phyloP scores from a whole-genome alignment of 2,113 vertebrate species.

The Pterocles gutturalis region DNA sequence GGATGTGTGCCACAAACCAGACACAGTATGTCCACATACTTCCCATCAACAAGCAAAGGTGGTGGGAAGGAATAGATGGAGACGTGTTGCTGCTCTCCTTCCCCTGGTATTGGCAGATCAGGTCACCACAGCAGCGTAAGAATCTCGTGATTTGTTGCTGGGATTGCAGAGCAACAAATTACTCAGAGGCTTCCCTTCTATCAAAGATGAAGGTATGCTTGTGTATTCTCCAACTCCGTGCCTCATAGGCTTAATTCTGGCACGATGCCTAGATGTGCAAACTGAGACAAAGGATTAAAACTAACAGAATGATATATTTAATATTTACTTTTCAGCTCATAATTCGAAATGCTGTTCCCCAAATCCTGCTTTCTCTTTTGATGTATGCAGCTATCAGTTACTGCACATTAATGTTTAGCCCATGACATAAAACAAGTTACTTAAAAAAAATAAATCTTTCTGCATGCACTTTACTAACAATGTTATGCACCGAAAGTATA shows the following conservation, averaged over 20 bases:
- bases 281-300: slow-evolving; percentile 7
- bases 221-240: neutral
- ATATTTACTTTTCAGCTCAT: neutral
- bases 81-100: neutral
- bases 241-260: neutral
- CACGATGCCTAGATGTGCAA: neutral
- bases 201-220: neutral
- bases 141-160: neutral
- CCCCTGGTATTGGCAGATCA: neutral
- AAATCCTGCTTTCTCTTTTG: slow-evolving; percentile 31
- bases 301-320: neutral
- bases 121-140: neutral
- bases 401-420: neutral
- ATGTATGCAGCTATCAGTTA: neutral
- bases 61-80: neutral
- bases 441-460: neutral
- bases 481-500: neutral
- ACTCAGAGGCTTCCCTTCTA: neutral
- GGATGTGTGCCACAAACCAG: neutral
- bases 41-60: neutral
- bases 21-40: neutral
- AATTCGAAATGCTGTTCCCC: neutral
- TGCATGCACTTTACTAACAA: neutral
- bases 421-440: neutral
- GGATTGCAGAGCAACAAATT: neutral